Evolutionary conservation across 2,797 vertebrate species (phyloP).

Genomic region (Poliocrania exsul): DNA sequence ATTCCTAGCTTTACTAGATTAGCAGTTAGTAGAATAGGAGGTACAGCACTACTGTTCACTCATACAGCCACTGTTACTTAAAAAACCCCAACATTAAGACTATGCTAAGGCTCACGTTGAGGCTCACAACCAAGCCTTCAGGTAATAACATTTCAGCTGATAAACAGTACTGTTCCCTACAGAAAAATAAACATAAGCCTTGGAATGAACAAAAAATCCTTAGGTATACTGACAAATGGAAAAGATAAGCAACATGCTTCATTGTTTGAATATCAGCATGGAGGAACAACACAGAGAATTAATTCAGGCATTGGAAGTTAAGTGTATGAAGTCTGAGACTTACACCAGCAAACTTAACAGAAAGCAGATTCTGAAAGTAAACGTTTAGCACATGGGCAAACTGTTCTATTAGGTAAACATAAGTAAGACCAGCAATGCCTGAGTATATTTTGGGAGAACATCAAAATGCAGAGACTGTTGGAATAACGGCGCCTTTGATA

Average conservation of each 20-base stretch:
- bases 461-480: slow-evolving; percentile 11
- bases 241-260: background rate
- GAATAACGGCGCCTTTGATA: slow-evolving; percentile 49
- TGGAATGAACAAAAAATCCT: background rate
- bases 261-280: background rate
- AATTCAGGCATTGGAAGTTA: background rate
- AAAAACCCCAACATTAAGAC: background rate
- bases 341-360: background rate
- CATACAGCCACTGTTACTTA: background rate
- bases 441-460: slow-evolving; percentile 38
- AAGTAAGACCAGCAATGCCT: background rate
- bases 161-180: background rate
- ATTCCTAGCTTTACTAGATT: background rate
- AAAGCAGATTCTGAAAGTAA: background rate
- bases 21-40: background rate
- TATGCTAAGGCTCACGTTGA: background rate
- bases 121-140: background rate
- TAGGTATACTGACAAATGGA: background rate
- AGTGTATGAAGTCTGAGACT: background rate
- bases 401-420: background rate
- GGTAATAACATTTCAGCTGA: background rate
- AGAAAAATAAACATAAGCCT: background rate
- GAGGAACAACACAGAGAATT: background rate
- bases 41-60: background rate
- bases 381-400: background rate